Conservation (phyloP, 2,797 vertebrate species). For the Diceros bicornis region DNA sequence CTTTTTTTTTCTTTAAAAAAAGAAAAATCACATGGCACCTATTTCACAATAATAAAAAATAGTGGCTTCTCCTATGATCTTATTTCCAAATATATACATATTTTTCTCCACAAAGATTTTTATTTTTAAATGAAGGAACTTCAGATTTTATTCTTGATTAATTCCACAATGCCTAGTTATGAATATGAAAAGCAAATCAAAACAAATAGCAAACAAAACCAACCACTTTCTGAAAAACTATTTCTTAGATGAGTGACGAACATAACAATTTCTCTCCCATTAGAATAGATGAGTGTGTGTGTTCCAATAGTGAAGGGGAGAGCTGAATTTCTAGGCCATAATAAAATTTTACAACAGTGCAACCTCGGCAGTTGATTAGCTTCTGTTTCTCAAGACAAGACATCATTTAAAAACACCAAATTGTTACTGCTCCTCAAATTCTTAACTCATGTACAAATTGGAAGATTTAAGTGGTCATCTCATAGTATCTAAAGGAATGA, state of each 20-base stretch:
- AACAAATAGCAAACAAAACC: background rate
- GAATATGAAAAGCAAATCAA: background rate
- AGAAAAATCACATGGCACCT: background rate
- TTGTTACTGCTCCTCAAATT: constrained; percentile 37
- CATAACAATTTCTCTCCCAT: background rate
- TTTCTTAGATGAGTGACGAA: background rate
- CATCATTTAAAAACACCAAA: constrained; percentile 46
- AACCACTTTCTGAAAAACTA: background rate
- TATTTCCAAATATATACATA: constrained; percentile 24
- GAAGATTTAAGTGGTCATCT: constrained; percentile 6
- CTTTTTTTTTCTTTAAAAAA: background rate
- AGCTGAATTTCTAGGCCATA: background rate
- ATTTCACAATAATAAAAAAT: background rate
- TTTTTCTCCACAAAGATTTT: constrained; percentile 3
- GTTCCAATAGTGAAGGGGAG: background rate
- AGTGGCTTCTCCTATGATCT: background rate
- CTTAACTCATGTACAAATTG: constrained; percentile 16
- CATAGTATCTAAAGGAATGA: background rate
- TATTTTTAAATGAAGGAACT: constrained; percentile 42
- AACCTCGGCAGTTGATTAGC: background rate
- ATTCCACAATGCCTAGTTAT: background rate
- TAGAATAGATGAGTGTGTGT: background rate
- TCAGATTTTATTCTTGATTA: constrained; percentile 40
- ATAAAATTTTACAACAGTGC: background rate
- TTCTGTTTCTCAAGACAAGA: constrained; percentile 40